Evolutionary conservation across 2,113 vertebrate genomes (phyloP).

Genomic region (Corydoras maculifer): DNA sequence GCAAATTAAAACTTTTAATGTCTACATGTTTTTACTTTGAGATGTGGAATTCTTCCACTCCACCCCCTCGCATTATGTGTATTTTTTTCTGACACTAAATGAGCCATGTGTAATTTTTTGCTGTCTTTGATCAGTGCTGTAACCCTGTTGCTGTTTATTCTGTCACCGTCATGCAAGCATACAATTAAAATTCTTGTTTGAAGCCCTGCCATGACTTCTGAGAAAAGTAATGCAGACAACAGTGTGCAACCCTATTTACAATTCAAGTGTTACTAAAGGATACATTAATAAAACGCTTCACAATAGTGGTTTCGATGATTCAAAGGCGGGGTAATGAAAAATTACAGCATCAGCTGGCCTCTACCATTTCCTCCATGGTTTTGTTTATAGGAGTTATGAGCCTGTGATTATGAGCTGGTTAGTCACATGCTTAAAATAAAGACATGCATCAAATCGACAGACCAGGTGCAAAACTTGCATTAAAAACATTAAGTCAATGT

Average conservation of each 20-base stretch:
- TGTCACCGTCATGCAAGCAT: conserved; percentile 21
- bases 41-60: neutral
- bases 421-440: neutral
- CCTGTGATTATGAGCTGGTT: neutral
- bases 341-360: neutral
- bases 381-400: neutral
- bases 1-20: neutral
- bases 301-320: conserved; percentile 10
- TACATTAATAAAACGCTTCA: conserved; percentile 6
- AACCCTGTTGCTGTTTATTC: conserved; percentile 4
- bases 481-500: no score
- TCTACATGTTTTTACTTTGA: neutral
- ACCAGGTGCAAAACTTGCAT: no score
- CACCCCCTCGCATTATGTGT: neutral
- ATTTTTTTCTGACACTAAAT: neutral
- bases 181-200: conserved; percentile 23
- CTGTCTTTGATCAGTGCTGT: conserved; percentile 17
- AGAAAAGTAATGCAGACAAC: neutral
- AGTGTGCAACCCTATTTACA: conserved; percentile 31
- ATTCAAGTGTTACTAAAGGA: neutral
- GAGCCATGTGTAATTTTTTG: conserved; percentile 6
- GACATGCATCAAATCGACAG: no score
- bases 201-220: conserved; percentile 24
- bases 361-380: neutral
- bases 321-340: neutral